These are phyloP conservation scores for Xanthorhoe designata DNA, from an alignment of 2,888 invertebrate genomes.

Conservation along the genomic window DNA sequence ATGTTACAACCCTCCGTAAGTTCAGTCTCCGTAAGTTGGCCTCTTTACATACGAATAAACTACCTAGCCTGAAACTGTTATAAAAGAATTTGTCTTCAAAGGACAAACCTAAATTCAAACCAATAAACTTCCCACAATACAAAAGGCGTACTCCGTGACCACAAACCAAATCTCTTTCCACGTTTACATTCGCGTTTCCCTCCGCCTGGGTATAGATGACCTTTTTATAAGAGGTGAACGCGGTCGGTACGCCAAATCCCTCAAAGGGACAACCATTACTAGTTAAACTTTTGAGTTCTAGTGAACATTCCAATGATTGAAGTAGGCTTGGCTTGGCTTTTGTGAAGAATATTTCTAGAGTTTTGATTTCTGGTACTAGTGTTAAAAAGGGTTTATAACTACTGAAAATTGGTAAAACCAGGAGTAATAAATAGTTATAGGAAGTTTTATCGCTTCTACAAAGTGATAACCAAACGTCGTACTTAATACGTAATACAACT, in stretches of 20 bases:
- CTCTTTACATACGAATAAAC: too few relatives aligned
- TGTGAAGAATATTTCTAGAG: background rate
- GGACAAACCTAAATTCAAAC: background rate
- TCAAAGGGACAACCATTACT: conserved; percentile 49
- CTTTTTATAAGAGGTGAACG: conserved; percentile 61
- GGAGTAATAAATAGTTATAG: too few relatives aligned
- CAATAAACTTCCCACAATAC: background rate
- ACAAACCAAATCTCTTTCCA: conserved; percentile 46
- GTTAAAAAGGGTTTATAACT: background rate
- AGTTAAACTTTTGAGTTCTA: conserved; percentile 49
- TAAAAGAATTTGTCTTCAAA: too few relatives aligned
- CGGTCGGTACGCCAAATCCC: conserved; percentile 57
- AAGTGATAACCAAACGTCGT: too few relatives aligned
- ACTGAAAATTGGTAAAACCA: background rate
- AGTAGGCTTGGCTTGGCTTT: conserved; percentile 1
- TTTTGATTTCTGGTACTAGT: too few relatives aligned
- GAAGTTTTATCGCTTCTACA: too few relatives aligned
- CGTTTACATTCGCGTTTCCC: conserved; percentile 58
- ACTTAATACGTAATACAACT: too few relatives aligned
- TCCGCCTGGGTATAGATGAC: conserved; percentile 58
- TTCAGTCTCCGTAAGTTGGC: too few relatives aligned
- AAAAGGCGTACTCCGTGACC: conserved; percentile 41
- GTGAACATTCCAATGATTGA: conserved; percentile 5
- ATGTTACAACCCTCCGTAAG: too few relatives aligned
- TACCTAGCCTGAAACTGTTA: too few relatives aligned